phyloP scores from a whole-genome alignment of 2,113 vertebrate genomes.

The Amblyopsis rosae region DNA sequence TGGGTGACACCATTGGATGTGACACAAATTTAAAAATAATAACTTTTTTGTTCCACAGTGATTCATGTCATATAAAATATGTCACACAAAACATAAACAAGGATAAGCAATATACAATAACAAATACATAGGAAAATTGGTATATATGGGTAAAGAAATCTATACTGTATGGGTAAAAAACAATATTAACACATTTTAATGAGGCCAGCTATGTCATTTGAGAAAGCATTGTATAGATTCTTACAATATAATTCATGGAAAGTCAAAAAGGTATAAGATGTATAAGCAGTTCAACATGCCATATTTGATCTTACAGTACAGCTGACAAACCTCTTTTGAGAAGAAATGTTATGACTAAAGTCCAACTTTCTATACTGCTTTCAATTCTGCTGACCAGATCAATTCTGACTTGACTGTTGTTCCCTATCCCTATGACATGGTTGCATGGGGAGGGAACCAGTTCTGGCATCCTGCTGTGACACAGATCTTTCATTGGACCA shows the following conservation, averaged over 20 bases:
- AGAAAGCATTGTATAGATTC: neutral
- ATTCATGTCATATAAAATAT: neutral
- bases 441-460: neutral
- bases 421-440: constrained; percentile 15
- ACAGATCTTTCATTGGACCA: constrained; percentile 14
- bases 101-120: too few relatives aligned
- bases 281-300: neutral
- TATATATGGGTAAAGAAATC: too few relatives aligned
- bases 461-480: neutral
- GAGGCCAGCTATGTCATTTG: neutral
- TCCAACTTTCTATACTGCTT: constrained; percentile 10
- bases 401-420: neutral
- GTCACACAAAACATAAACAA: neutral
- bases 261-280: neutral
- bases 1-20: neutral
- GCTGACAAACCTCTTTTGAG: neutral
- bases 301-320: constrained; percentile 9
- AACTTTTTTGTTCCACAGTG: neutral
- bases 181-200: neutral
- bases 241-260: too few relatives aligned
- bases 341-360: neutral
- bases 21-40: neutral
- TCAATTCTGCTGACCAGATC: constrained; percentile 4
- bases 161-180: too few relatives aligned
- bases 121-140: too few relatives aligned